phyloP scores from a whole-genome alignment of 2,888 invertebrate genomes.

The Thera britannica region DNA sequence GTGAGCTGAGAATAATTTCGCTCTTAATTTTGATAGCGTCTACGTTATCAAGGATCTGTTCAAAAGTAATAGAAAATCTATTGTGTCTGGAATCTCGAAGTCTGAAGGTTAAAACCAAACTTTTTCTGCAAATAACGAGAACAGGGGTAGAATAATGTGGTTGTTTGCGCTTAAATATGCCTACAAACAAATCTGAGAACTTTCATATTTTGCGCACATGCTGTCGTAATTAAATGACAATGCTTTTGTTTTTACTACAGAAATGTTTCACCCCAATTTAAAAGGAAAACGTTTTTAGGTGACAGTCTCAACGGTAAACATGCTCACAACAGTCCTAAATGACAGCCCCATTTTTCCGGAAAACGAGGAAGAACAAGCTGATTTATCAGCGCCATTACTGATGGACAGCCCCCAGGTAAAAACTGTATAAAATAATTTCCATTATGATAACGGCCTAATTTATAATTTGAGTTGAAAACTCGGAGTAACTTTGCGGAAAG shows the following conservation, averaged over 20 bases:
- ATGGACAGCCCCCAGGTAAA: slow-evolving; percentile 92
- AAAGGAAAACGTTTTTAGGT: slow-evolving; percentile 69
- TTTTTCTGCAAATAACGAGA: slow-evolving; percentile 31
- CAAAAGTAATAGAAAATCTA: neutral
- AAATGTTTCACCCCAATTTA: slow-evolving; percentile 28
- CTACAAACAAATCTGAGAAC: slow-evolving; percentile 20
- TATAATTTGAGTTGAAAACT: slow-evolving; percentile 34
- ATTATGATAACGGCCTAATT: slow-evolving; percentile 40
- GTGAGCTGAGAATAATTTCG: slow-evolving; percentile 50
- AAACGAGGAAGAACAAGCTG: slow-evolving; percentile 88
- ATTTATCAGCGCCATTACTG: slow-evolving; percentile 88
- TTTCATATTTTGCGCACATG: slow-evolving; percentile 16
- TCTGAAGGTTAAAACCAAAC: slow-evolving; percentile 14
- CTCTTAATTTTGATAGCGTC: slow-evolving; percentile 50
- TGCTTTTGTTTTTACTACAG: slow-evolving; percentile 18
- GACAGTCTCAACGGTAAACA: slow-evolving; percentile 95
- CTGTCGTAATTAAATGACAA: slow-evolving; percentile 31
- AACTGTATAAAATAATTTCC: slow-evolving; percentile 40
- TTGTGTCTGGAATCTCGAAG: neutral
- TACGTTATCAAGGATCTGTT: neutral
- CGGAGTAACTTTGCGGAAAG: slow-evolving; percentile 17
- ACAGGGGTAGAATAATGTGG: slow-evolving; percentile 34
- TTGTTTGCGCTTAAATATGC: slow-evolving; percentile 38
- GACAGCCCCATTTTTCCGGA: slow-evolving; percentile 95
- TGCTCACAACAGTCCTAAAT: slow-evolving; percentile 93